Base-by-base conservation (phyloP, 2,113 vertebrate species). In the Rhinoptilus africanus region DNA sequence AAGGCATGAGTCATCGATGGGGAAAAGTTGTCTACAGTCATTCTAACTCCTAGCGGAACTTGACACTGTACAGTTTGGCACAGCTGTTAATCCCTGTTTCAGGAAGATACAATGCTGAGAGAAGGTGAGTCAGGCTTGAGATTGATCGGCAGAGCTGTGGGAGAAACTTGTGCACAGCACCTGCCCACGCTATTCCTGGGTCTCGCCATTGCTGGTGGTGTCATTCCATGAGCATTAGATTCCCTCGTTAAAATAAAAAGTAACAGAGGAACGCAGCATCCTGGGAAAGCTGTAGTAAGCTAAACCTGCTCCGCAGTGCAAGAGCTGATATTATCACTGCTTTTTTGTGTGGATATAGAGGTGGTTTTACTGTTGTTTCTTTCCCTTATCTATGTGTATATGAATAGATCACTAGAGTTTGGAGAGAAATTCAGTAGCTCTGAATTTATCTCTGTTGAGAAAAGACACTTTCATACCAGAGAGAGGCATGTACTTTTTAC, bases 151-250 rank as follows among this genome's bases (percentile, higher is more conserved):
- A 96, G 80, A 83, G 45, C 18, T 92, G 47, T 83, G 73, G 75
- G 54, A 83, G 80, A 94, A 96, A 88, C 62, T 85, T 85, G 48
- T 86, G 72, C 28, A 22, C 41, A 82, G 48, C 94, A 92, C 82
- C 93, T 96, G 94, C 83, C 94, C 72, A 41, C 48, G 6, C 71
- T 96, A 89, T 96, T 97, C 51, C 63, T 93, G 87, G 68, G 79
- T 90, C 69, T 93, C 7, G 4, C 53, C n/a, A 3, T 39, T 54
- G 37, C 78, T 16, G 4, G 18, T 91, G 32, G 14, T 88, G 72
- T 75, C 78, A 56, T 86, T 91, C 67, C 67, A 51, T 54, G 23
- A 91, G 54, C 50, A 48, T 90, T 84, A 87, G 60, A 77, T 90
- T 51, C 51, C 28, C 22, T 94, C 21, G 28, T 79, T 67, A 77